Base-by-base conservation (phyloP, 2,888 invertebrate genomes). In the Apotomis capreana region DNA sequence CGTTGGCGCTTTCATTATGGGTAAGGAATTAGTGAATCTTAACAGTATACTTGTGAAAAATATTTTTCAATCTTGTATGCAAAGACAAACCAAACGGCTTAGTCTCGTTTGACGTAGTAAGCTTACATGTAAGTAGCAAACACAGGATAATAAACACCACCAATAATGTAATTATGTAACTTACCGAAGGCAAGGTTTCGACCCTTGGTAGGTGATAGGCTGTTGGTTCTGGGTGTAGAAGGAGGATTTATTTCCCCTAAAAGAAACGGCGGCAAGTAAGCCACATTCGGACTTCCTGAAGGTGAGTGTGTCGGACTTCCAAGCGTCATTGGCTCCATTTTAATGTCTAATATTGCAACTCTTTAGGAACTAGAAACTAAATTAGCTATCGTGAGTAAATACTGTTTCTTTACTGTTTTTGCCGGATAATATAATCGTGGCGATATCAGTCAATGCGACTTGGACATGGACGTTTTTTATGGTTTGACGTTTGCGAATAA, bases 271-370 rank as follows among this genome's bases (percentile, higher is more conserved):
- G 97, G 97, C 80, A 97, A 92, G 89, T 95, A 97, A 61, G 95
- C 95, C 51, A 95, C 95, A 80, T 94, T 94, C 52, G 94, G 92
- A 76, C 94, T 95, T 37, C 95, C 94, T 15, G 95, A 94, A 40
- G 96, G 96, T 77, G 96, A 96, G 79, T 96, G 95, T 65, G 95
- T 94, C 2, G 97, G 96, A 85, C 97, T 97, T 75, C 97, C 97
- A 77, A 97, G 89, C 68, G 95, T 94, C 97, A 97, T 97, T 64
- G 97, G 97, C 87, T 97, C 97, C 97, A 97, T 97, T 87, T 88
- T 86, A 70, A 37, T 13, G n/a, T 63, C 51, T 58, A 52, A 26
- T 51, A 62, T 61, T 68, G 51, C 36, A 37, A 46, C 64, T 44
- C 59, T 67, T 26, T 58, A 65, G 69, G 40, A 26, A 40, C 15